These are phyloP conservation scores for Vultur gryphus DNA, from an alignment of 2,797 vertebrate genomes.

Conservation along the genomic window DNA sequence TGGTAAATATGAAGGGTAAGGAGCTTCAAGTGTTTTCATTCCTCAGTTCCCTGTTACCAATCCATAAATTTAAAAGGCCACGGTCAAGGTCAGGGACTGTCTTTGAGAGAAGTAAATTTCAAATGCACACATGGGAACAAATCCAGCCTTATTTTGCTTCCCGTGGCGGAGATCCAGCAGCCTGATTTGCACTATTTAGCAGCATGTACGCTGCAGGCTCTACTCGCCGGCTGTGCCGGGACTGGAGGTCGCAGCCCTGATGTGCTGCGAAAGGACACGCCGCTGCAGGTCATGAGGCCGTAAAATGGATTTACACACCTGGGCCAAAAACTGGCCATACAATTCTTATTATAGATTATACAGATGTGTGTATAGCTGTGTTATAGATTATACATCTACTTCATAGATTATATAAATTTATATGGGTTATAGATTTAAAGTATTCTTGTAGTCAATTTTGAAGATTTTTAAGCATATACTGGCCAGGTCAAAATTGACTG, in stretches of 20 bases:
- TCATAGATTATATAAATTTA: neutral
- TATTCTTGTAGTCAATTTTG: neutral
- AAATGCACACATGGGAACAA: neutral
- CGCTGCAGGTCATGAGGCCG: fast-evolving
- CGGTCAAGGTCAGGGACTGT: constrained; percentile 12
- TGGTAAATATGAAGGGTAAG: neutral
- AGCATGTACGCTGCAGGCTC: neutral
- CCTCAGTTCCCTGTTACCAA: constrained; percentile 1
- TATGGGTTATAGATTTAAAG: neutral
- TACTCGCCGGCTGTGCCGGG: neutral
- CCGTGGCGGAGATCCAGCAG: neutral
- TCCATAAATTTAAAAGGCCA: constrained; percentile 26
- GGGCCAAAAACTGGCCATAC: neutral
- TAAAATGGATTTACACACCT: neutral
- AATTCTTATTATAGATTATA: neutral
- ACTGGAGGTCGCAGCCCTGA: neutral
- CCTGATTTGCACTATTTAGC: neutral
- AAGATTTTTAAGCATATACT: neutral
- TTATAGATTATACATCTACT: neutral
- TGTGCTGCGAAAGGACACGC: neutral
- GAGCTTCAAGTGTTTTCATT: constrained; percentile 37
- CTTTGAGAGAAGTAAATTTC: constrained; percentile 22
- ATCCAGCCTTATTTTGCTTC: neutral
- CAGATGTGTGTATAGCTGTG: neutral
- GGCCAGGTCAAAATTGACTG: neutral